A percentile compares a stretch with the other conserved stretches of the same genome.
Conservation (phyloP, 1,140 invertebrate genomes). For the Hydropsyche tenuis region DNA sequence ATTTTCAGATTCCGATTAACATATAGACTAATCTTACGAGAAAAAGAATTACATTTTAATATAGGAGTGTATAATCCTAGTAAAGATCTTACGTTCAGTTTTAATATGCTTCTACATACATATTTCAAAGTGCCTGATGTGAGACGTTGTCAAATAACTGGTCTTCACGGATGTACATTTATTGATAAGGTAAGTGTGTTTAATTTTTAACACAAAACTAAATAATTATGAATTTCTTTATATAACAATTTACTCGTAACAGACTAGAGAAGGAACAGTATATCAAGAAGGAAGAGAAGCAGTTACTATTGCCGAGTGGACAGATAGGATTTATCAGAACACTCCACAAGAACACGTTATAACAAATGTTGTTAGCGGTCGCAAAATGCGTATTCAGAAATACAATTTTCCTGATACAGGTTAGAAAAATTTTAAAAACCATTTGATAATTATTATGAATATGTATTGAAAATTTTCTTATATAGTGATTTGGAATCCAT, state of each 20-base stretch:
- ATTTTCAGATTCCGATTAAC: constrained; percentile 76
- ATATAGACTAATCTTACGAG: constrained; percentile 85
- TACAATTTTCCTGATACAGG: constrained; percentile 93
- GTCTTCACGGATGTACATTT: constrained; percentile 89
- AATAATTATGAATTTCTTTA: neutral
- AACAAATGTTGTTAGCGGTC: constrained; percentile 88
- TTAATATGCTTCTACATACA: constrained; percentile 91
- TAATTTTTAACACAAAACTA: constrained; percentile 17
- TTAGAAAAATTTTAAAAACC: too few species aligned
- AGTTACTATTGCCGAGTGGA: constrained; percentile 89
- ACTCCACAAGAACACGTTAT: constrained; percentile 92
- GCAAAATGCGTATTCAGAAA: constrained; percentile 91
- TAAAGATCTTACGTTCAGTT: constrained; percentile 88
- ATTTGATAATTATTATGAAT: constrained; percentile 1
- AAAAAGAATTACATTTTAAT: constrained; percentile 91
- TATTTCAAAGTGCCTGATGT: constrained; percentile 97
- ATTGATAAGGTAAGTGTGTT: constrained; percentile 82
- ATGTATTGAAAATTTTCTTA: neutral
- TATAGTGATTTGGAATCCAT: constrained; percentile 94
- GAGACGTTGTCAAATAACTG: constrained; percentile 85
- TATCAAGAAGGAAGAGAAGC: constrained; percentile 88
- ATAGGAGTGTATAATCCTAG: constrained; percentile 91
- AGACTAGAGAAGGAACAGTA: constrained; percentile 81
- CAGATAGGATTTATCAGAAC: constrained; percentile 91
- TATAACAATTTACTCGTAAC: neutral